Conservation (phyloP, 2,113 vertebrate genomes). For the Pseudopipra pipra region DNA sequence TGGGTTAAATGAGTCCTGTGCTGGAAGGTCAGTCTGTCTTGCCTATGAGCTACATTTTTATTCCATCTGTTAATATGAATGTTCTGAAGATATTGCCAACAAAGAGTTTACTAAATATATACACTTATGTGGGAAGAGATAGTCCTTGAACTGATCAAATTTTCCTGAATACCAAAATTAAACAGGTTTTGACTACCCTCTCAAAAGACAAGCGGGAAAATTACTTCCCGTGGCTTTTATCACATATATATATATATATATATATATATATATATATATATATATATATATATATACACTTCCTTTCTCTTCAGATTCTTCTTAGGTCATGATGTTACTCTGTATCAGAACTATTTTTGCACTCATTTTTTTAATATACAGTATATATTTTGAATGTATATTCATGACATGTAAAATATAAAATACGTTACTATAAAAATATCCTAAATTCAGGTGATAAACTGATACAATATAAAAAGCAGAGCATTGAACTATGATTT, state of each 20-base stretch:
- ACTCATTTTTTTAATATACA: background rate
- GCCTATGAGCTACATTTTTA: background rate
- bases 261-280: background rate
- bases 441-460: background rate
- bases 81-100: constrained; percentile 17
- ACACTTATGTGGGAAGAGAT: background rate
- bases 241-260: background rate
- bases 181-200: background rate
- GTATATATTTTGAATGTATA: background rate
- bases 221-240: background rate
- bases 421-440: background rate
- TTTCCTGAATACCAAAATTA: background rate
- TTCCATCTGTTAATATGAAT: constrained; percentile 41
- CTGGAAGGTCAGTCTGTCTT: constrained; percentile 38
- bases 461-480: background rate
- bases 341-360: background rate
- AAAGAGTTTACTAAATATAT: constrained; percentile 27
- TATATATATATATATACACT: background rate
- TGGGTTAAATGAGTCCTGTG: background rate
- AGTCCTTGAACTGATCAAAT: background rate
- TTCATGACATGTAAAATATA: background rate
- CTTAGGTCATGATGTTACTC: background rate
- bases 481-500: background rate
- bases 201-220: background rate
- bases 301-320: background rate